These are phyloP conservation scores for Polyergus mexicanus DNA, from an alignment of 1,140 invertebrate genomes.

Conservation along the genomic window DNA sequence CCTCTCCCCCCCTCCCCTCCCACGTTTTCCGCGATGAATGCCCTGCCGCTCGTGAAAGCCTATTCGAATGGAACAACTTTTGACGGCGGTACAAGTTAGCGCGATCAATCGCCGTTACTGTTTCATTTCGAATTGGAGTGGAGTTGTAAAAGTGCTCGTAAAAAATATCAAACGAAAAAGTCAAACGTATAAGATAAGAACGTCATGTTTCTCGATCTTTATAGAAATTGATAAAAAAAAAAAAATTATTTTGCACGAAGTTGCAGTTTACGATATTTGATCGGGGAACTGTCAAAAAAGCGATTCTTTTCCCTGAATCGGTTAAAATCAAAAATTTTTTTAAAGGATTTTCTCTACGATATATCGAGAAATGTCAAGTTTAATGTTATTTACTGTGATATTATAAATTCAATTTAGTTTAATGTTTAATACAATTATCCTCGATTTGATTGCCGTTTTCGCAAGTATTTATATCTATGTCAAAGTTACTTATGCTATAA, in stretches of 20 bases:
- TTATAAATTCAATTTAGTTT: too few species aligned
- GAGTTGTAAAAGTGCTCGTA: slow-evolving; percentile 15
- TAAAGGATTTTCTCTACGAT: neutral
- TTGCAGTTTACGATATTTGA: slow-evolving; percentile 14
- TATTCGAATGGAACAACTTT: slow-evolving; percentile 6
- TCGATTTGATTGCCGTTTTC: neutral
- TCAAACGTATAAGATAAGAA: neutral
- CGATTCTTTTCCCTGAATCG: neutral
- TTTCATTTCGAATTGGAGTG: slow-evolving; percentile 33
- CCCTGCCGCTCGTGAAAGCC: slow-evolving; percentile 34
- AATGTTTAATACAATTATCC: neutral
- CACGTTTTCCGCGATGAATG: slow-evolving; percentile 1
- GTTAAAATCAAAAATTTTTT: neutral
- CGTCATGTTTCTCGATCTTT: slow-evolving; percentile 2
- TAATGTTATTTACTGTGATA: neutral
- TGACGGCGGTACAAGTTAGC: slow-evolving; percentile 21
- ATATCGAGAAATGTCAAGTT: neutral
- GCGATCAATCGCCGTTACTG: slow-evolving; percentile 13
- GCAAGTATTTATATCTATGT: neutral
- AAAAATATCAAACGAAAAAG: slow-evolving; percentile 1
- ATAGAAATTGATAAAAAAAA: slow-evolving; percentile 7
- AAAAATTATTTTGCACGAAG: too few species aligned
- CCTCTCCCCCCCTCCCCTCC: neutral
- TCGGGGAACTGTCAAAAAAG: neutral
- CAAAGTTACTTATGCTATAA: neutral